These are phyloP conservation scores for Dicranocentrus wangi DNA, from an alignment of 2,888 invertebrate species.

Conservation along the genomic window DNA sequence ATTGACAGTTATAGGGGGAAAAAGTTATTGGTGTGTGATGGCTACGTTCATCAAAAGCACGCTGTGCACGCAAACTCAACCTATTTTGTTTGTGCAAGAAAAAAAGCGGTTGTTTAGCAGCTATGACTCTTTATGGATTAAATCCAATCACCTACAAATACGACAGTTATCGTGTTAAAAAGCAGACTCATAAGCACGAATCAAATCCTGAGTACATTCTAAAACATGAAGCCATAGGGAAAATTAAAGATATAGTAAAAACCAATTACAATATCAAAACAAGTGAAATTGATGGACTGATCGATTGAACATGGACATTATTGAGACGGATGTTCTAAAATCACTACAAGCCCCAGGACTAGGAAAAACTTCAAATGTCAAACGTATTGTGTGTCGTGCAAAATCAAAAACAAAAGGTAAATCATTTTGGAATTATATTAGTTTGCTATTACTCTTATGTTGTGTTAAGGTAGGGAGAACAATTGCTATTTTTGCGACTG, in stretches of 20 bases:
- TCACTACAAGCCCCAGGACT: neutral
- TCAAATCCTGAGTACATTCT: neutral
- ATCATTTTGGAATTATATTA: too few relatives aligned
- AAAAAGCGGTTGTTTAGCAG: too few relatives aligned
- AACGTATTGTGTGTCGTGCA: neutral
- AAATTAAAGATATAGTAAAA: neutral
- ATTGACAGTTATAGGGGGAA: too few relatives aligned
- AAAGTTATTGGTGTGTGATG: too few relatives aligned
- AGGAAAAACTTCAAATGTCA: neutral
- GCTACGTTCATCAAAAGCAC: too few relatives aligned
- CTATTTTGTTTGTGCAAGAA: too few relatives aligned
- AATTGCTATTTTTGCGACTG: too few relatives aligned
- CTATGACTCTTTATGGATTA: too few relatives aligned
- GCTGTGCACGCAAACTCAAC: too few relatives aligned
- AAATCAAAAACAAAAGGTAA: neutral
- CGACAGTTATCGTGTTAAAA: neutral
- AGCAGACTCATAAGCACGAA: neutral
- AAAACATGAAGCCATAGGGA: neutral
- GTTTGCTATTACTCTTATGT: too few relatives aligned
- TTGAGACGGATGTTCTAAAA: neutral
- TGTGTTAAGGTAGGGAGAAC: too few relatives aligned
- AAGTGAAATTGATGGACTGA: neutral
- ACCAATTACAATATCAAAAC: neutral
- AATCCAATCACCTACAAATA: too few relatives aligned
- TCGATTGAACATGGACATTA: neutral